Evolutionary conservation across 1,140 invertebrate genomes (phyloP), one percentile per base, ranked within the genome.

Genomic region (Papilio helenus): DNA sequence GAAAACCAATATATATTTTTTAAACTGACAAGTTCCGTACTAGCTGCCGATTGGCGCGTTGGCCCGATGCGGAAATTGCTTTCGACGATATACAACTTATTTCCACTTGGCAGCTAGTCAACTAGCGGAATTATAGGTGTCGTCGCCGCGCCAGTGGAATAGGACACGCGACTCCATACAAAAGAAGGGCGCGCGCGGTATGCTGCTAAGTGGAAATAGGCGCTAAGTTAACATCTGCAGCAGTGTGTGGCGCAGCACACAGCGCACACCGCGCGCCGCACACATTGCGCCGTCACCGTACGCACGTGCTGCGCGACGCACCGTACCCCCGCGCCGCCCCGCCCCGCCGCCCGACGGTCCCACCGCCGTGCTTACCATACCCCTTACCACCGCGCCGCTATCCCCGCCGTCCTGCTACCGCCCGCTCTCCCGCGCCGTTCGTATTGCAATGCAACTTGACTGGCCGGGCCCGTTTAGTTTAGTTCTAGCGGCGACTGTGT

Each of bases 371-470:
- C 58, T 76, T 68, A 80, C 79, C 79, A 74, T 83, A 76, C 81
- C 84, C 81, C 76, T 73, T 61, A 46, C 61, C 72, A 55, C 83
- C 81, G 61, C 79, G 79, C 81, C 71, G 74, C 73, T 73, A 83
- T 77, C 84, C 82, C 78, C 81, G 76, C 10, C 79, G 55, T 79
- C 29, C 77, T 79, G 74, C 81, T 84, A 80, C 84, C 79, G 76
- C 83, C 80, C 82, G 83, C 78, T 83, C 85, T 82, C 82, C 83
- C 79, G 80, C 79, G 79, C 77, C 83, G 83, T 82, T 87, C 86
- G 80, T 87, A 83, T 82, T 84, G 81, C 84, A 88, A 85, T 85
- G 84, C 85, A 88, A 88, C 87, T 86, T 86, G 58, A 10, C 23
- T 49, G 14, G 46, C 55, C 55, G 9, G 23, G 46, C 73, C 49